These are phyloP conservation scores for Siderastrea siderea DNA, from an alignment of 92 coral and sea anemone genomes.

Conservation along the genomic window DNA sequence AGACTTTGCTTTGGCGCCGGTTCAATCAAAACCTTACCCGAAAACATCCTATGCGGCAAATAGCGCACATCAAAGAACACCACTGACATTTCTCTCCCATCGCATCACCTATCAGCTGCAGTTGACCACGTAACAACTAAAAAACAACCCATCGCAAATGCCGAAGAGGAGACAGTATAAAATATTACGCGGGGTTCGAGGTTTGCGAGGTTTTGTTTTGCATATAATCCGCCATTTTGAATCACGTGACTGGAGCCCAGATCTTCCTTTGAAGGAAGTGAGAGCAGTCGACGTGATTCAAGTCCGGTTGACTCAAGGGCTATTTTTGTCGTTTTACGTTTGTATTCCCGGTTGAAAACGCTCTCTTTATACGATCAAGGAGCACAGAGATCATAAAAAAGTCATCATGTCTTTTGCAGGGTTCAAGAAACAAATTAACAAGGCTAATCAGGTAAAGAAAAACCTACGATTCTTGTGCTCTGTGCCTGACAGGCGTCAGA, in stretches of 20 bases:
- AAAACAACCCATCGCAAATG: slow-evolving; percentile 8
- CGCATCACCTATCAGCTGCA: slow-evolving; percentile 1
- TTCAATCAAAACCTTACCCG: slow-evolving; percentile 65
- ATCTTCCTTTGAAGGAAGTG: slow-evolving; percentile 9
- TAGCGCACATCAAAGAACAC: slow-evolving; percentile 84
- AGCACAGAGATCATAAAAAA: slow-evolving; percentile 9
- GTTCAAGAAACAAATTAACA: slow-evolving; percentile 97
- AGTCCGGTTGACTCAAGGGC: background rate
- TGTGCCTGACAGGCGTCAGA: background rate
- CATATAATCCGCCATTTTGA: slow-evolving; percentile 59
- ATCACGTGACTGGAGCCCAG: slow-evolving; percentile 46
- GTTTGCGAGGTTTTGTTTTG: slow-evolving; percentile 6
- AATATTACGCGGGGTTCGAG: slow-evolving; percentile 23
- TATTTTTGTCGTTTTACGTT: slow-evolving; percentile 15
- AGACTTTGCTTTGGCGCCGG: no score
- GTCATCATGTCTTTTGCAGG: slow-evolving; percentile 96
- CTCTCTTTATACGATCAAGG: background rate
- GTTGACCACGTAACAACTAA: slow-evolving; percentile 2
- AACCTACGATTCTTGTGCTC: background rate
- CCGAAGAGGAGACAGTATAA: background rate
- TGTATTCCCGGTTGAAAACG: slow-evolving; percentile 2
- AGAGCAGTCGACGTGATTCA: slow-evolving; percentile 26
- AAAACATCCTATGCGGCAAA: slow-evolving; percentile 96
- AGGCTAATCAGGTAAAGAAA: slow-evolving; percentile 94
- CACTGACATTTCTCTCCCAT: slow-evolving; percentile 84